Conservation (phyloP, 2,888 invertebrate genomes). For the Selenia dentaria region DNA sequence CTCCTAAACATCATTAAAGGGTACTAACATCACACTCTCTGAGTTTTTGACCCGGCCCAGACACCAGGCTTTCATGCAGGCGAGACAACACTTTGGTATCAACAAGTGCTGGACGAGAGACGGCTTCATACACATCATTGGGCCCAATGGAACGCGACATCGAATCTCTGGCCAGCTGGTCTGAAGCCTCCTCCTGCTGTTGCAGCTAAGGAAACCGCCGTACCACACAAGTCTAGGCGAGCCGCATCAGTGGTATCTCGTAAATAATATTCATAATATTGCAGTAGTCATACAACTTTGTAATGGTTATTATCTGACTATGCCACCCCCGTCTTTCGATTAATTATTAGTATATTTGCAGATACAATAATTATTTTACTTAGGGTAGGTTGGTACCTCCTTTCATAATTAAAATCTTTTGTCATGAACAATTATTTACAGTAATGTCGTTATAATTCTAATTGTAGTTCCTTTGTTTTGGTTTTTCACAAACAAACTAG, state of each 20-base stretch:
- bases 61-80: conserved; percentile 2
- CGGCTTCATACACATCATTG: background rate
- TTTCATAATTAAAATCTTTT: too few species aligned
- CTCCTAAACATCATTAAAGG: background rate
- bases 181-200: background rate
- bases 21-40: background rate
- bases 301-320: too few species aligned
- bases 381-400: too few species aligned
- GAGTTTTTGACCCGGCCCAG: background rate
- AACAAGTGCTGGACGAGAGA: background rate
- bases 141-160: background rate
- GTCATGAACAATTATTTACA: too few species aligned
- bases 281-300: too few species aligned
- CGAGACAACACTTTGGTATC: background rate
- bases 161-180: background rate
- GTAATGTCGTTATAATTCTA: too few species aligned
- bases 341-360: too few species aligned
- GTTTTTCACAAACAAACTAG: too few species aligned
- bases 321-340: too few species aligned
- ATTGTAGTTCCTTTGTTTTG: too few species aligned
- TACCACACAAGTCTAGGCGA: background rate
- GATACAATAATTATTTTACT: too few species aligned
- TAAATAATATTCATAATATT: too few species aligned
- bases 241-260: background rate
- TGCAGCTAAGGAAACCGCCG: background rate